These are phyloP conservation scores for human DNA, from an alignment of 2,113 vertebrate genomes.

Conservation along the genomic window GRCh38 chr5:31252501-31253000, in stretches of 20 bases:
- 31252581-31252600: conserved; percentile 57
- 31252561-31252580: conserved; percentile 75
- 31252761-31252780: neutral
- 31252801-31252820: neutral
- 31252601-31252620: conserved; percentile 56
- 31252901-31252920: neutral
- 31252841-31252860: neutral
- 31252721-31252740: neutral
- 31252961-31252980: neutral
- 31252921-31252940: neutral
- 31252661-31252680: neutral
- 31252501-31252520: conserved; percentile 49
- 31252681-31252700: neutral
- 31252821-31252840: neutral
- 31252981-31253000: neutral
- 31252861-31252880: neutral
- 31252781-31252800: neutral
- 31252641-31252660: conserved; percentile 37
- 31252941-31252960: neutral
- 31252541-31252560: conserved; percentile 50
- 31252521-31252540: conserved; percentile 59
- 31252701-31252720: neutral
- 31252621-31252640: conserved; percentile 53
- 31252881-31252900: neutral
- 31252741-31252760: neutral